Base-by-base conservation (phyloP, 2,888 invertebrate genomes). In the Gandaritis pyraliata region DNA sequence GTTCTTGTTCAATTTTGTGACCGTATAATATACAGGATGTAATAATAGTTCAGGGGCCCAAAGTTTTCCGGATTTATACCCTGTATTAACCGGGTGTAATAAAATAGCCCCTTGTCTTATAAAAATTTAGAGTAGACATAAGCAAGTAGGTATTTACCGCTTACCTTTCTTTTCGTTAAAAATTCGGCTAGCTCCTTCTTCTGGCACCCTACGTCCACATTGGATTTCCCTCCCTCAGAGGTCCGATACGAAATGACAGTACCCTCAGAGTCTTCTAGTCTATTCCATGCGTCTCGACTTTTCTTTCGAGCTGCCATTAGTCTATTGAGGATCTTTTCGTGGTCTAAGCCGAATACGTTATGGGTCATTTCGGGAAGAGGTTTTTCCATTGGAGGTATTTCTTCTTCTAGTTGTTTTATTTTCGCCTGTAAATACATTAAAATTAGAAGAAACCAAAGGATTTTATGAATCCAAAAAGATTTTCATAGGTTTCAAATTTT, bases 301-400 rank as follows among this genome's bases (percentile, higher is more conserved):
- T 90, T 93, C 54, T 92, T 93, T 74, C 93, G 87, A 23, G 93
- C 92, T 0, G 86, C 86, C 10, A 91, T 58, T 0, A 94, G 87
- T 53, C 93, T 86, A 41, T 86, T 89, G 93, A 96, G 93, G 46
- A 96, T 95, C 58, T 85, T 87, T 0, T 86, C 83, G 73, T 95
- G 95, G 80, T 96, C 93, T 49, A 97, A 83, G 0, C 95, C 96
- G 41, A 95, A 93, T 4, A 96, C 94, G 81, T 94, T 94, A 67
- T 96, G 93, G 0, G 94, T 94, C 96, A 97, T 97, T 64, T 93
- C 86, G 1, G 96, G 96, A 64, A 95, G 72, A 5, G 88, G 82
- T 7, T 93, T 85, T 43, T 93, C 88, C 49, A 79, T 77, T 36
- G 82, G 61, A 3, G 82, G 80, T 5, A 75, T 47, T 51, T 84